Percentiles rank a stretch among this genome's conserved stretches.
Evolutionary conservation across 30 jellyfish, hydroid and myxozoan genomes (phyloP).

Genomic region (Mastigias papua): DNA sequence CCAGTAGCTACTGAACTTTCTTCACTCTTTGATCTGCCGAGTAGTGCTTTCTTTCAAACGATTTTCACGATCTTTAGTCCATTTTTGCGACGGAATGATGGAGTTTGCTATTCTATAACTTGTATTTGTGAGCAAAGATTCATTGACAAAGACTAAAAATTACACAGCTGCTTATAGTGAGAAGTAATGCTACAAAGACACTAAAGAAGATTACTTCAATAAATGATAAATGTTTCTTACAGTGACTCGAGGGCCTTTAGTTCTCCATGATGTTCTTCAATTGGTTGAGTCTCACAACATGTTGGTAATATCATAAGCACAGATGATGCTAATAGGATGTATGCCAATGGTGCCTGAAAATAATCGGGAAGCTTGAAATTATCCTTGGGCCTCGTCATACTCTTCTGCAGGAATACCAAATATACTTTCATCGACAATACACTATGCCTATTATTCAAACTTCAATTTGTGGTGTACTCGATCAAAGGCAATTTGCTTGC

Average conservation of each 20-base stretch:
- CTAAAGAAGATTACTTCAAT: no score
- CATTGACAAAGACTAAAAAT: no score
- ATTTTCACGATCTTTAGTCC: no score
- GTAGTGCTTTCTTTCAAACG: no score
- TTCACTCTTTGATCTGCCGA: no score
- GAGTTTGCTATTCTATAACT: no score
- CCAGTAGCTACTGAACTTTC: no score
- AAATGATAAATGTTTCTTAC: not conserved
- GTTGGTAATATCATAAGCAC: not conserved
- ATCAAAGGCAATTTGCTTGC: not conserved
- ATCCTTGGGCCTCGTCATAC: not conserved
- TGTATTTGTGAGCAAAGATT: no score
- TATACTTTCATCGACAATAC: not conserved
- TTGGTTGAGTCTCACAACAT: not conserved
- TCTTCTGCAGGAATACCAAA: not conserved
- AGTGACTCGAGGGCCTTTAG: not conserved
- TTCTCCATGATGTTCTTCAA: not conserved
- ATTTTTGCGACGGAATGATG: no score
- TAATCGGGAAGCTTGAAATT: not conserved
- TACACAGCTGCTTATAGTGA: no score
- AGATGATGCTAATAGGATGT: not conserved
- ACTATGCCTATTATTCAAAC: not conserved
- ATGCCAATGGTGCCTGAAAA: not conserved
- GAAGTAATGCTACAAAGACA: no score
- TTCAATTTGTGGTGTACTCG: not conserved